A percentile compares a stretch with the other conserved stretches of the same genome.
phyloP scores from a whole-genome alignment of 2,797 vertebrate species.

The Podargus strigoides region DNA sequence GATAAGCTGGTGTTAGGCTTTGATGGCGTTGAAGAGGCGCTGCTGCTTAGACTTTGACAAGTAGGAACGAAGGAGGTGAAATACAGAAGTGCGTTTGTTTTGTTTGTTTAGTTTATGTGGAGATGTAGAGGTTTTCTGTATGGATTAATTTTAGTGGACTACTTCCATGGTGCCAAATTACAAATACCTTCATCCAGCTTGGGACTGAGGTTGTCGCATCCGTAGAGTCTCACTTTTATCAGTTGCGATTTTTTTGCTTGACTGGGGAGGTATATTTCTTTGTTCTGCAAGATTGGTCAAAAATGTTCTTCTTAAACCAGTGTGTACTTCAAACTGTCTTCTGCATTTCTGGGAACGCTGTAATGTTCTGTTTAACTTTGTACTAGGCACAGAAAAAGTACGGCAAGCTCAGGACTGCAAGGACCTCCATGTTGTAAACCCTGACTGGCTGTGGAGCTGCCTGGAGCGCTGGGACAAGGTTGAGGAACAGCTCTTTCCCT shows the following conservation, averaged over 20 bases:
- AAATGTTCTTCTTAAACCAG: background rate
- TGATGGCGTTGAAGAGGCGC: background rate
- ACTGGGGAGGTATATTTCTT: fast-evolving
- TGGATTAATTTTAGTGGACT: background rate
- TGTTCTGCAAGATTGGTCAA: background rate
- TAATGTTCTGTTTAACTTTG: background rate
- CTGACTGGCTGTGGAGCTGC: constrained; percentile 97
- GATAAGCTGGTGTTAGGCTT: background rate
- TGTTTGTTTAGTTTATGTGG: background rate
- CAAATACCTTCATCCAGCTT: background rate
- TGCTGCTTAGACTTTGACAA: background rate
- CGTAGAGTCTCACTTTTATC: background rate
- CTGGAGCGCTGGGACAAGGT: constrained; percentile 97
- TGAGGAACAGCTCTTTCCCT: constrained; percentile 91
- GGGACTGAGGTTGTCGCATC: background rate
- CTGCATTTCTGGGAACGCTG: background rate
- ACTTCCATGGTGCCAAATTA: background rate
- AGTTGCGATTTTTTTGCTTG: background rate
- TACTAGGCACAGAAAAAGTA: constrained; percentile 94
- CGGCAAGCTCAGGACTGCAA: constrained; percentile 89
- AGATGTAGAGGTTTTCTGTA: background rate
- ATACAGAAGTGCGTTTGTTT: background rate
- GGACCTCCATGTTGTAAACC: constrained; percentile 90
- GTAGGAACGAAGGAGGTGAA: background rate
- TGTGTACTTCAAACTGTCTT: background rate